Conservation (phyloP, 53 echinoderm and acorn worm species). For the Hippasteria phrygiana region DNA sequence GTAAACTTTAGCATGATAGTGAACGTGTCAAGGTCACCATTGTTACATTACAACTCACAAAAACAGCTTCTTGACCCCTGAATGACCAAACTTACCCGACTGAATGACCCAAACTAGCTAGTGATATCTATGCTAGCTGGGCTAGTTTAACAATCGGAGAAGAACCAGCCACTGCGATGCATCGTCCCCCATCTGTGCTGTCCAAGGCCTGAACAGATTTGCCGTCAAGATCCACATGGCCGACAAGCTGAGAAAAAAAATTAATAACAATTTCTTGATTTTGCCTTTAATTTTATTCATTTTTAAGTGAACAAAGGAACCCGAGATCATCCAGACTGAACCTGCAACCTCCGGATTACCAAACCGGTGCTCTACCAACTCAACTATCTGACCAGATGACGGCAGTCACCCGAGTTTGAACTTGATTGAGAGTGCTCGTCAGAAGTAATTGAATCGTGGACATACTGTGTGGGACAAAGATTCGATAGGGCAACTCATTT, state of each 20-base stretch:
- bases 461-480: no score
- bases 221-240: constrained; percentile 66
- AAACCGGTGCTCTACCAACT: no score
- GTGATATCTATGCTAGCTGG: constrained; percentile 59
- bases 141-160: constrained; percentile 72
- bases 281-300: background rate
- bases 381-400: no score
- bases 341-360: no score
- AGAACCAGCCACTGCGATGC: constrained; percentile 87
- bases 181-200: constrained; percentile 93
- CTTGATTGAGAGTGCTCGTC: no score
- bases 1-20: background rate
- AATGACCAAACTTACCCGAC: background rate
- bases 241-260: constrained; percentile 76
- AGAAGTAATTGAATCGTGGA: no score
- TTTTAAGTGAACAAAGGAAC: background rate
- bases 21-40: background rate
- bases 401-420: no score
- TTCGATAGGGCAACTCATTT: no score
- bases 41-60: background rate
- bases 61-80: background rate
- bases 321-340: background rate
- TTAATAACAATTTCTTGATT: background rate
- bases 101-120: background rate
- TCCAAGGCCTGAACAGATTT: constrained; percentile 95